Evolutionary conservation across 1,140 invertebrate species (phyloP).

Genomic region (Sipha flava): DNA sequence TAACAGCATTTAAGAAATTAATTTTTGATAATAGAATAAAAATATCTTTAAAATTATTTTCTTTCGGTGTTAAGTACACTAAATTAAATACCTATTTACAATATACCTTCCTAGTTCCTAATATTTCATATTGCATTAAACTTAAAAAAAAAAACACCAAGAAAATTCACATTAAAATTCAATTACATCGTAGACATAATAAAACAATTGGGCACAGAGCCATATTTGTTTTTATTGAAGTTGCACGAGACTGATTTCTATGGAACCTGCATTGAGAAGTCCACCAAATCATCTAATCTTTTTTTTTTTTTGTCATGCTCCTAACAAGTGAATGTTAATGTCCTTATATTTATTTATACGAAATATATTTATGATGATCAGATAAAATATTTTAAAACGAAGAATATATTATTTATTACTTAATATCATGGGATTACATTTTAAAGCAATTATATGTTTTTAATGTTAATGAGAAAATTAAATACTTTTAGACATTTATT

Average conservation of each 20-base stretch:
- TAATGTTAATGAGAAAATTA: too few relatives aligned
- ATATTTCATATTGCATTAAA: not conserved
- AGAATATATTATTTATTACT: too few relatives aligned
- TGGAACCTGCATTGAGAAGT: not conserved
- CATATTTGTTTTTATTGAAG: not conserved
- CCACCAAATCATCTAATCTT: not conserved
- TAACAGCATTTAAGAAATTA: too few relatives aligned
- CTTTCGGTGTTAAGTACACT: too few relatives aligned
- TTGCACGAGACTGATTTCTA: not conserved
- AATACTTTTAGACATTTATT: too few relatives aligned
- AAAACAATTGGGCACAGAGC: not conserved
- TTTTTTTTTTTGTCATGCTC: not conserved
- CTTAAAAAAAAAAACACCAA: not conserved
- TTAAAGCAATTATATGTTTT: too few relatives aligned
- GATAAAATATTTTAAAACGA: not conserved
- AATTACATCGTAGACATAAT: not conserved
- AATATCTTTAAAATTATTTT: too few relatives aligned
- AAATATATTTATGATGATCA: not conserved
- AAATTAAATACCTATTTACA: too few relatives aligned
- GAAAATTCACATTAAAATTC: not conserved
- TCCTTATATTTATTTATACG: too few relatives aligned
- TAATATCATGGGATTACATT: too few relatives aligned
- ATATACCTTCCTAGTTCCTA: too few relatives aligned
- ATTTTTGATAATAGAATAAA: too few relatives aligned
- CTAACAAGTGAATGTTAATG: not conserved